Percentiles rank a stretch among this genome's conserved stretches.
Conservation (phyloP, 2,113 vertebrate species). For the Turdus rufiventris region DNA sequence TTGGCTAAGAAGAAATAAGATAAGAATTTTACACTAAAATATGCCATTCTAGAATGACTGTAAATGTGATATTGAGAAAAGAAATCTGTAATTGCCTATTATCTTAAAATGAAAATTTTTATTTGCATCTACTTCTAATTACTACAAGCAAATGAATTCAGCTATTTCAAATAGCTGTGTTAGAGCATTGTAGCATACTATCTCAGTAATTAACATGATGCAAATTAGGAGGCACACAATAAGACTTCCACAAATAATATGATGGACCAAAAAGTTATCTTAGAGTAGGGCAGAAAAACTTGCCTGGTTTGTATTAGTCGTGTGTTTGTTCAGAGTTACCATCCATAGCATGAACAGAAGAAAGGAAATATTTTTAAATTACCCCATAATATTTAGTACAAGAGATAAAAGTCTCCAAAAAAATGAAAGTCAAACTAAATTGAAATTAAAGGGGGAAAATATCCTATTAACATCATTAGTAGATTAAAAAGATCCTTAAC, state of each 20-base stretch:
- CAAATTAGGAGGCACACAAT: not conserved
- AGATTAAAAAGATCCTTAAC: not conserved
- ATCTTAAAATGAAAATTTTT: not conserved
- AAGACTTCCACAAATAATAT: not conserved
- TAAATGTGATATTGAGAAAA: not conserved
- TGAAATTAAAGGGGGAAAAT: not conserved
- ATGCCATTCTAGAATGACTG: not conserved
- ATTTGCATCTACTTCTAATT: slow-evolving; percentile 33
- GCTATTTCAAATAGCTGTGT: not conserved
- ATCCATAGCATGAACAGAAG: not conserved
- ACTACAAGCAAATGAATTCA: slow-evolving; percentile 14
- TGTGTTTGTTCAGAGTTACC: not conserved
- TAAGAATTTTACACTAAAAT: not conserved
- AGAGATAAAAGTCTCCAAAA: not conserved
- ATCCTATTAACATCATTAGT: not conserved
- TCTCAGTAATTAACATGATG: slow-evolving; percentile 7
- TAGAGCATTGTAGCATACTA: not conserved
- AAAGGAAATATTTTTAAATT: not conserved
- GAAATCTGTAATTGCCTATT: not conserved
- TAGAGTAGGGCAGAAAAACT: not conserved
- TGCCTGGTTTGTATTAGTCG: not conserved
- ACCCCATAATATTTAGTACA: not conserved
- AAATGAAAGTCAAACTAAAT: not conserved
- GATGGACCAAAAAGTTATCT: not conserved
- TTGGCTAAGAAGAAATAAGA: not conserved